Base-by-base conservation (phyloP, 2,113 vertebrate species). In the Nicator chloris region DNA sequence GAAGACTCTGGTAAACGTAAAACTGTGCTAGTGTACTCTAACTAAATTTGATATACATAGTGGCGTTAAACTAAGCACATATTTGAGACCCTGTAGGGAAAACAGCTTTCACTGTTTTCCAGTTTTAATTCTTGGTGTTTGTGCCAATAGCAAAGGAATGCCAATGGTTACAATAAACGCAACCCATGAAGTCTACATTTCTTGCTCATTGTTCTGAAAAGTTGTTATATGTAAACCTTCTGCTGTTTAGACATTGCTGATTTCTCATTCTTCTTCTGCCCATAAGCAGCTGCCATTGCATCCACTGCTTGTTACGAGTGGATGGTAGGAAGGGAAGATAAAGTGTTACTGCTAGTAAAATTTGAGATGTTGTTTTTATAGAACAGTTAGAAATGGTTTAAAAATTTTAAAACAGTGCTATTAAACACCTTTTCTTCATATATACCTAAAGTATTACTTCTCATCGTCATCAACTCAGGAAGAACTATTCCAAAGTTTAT, bases 1-100 rank as follows among this genome's bases (percentile, higher is more conserved):
- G 98, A 98, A 92, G 98, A 98, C 90, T 95, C 98, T 92, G 98
- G 98, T 98, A 97, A 98, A 95, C 79, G 82, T 90, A 85, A 94
- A 94, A 81, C 96, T 94, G 91, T 92, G 95, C 94, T 97, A 84
- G 85, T 90, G 83, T 96, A 92, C 96, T 97, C 96, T 95, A 93
- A 97, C 65, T 94, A 82, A 95, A 88, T 94, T 95, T 96, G 91
- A 90, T 76, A 84, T 91, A 64, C 88, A 65, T 93, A 71, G 92
- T 88, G 88, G 65, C 82, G 4, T 95, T 91, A 88, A 93, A 89
- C 86, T 86, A 94, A 93, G 94, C 93, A 95, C 94, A 82, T 78
- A 75, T 83, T 90, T 95, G 83, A 96, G 75, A 92, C 39, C 57
- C 40, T 93, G 92, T 93, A 92, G 95, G 94, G 93, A 77, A 95